Base-by-base conservation (phyloP, 2,797 vertebrate species). In the Setipinna tenuifilis region DNA sequence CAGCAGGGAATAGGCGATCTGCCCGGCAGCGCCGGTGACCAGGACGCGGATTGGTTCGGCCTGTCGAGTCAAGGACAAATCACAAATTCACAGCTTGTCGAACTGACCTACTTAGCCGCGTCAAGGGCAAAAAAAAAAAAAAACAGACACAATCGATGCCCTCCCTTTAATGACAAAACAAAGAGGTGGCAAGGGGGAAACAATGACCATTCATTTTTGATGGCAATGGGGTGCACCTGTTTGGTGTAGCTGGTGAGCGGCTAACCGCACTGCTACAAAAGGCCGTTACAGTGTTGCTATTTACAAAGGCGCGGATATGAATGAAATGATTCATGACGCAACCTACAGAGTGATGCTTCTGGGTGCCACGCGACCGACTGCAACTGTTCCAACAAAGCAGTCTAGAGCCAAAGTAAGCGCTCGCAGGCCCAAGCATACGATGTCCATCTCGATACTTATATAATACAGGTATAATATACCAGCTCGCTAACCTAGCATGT, bases 1-100 rank as follows among this genome's bases (percentile, higher is more conserved):
- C 75, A 99, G 96, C 89, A 99, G 94, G 0, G 98, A 99, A 89
- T 99, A 99, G 46, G 98, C 98, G 62, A 99, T 99, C 92, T 99
- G 98, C 81, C 98, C 98, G 0, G 98, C 98, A 62, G 98, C 98
- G 88, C 98, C 98, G 0, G 98, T 99, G 90, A 99, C 97, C 90
- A 99, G 94, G 59, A 98, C 97, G 93, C 93, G 95, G 94, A 99
- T 93, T 0, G 97, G 95, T 86, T 97, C 96, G 90, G 95, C 90
- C 98, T 99, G 92, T 0, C 90, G 88, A 71, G 68, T 44, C 71
- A 78, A 44, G 28, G 71, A 21, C 71, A 44, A 25, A 44, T 10
- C 17, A 21, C 71, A 78, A 78, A 44, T 78, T 41, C 71, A 9
- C 31, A 78, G 35, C 16, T 21, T 44, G 71, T 78, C 71, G 31